These are phyloP conservation scores for Cheumatopsyche charites DNA, from an alignment of 1,140 invertebrate species.

Conservation along the genomic window DNA sequence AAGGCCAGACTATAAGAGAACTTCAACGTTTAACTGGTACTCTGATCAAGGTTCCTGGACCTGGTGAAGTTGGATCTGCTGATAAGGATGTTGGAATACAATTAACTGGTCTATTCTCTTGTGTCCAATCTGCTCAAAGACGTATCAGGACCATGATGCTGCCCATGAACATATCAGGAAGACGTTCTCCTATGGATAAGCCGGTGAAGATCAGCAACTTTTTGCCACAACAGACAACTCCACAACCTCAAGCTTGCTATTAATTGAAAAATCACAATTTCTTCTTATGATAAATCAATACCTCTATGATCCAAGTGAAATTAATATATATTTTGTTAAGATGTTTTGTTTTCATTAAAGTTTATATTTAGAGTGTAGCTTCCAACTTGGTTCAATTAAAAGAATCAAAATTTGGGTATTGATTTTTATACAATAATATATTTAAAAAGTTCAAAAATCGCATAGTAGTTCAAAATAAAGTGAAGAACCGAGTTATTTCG, in stretches of 20 bases:
- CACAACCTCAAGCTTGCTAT: slow-evolving; percentile 13
- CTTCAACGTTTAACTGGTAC: slow-evolving; percentile 2
- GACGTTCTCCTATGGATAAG: neutral
- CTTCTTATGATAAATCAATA: too few relatives aligned
- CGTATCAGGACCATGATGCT: slow-evolving; percentile 12
- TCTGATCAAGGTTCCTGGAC: slow-evolving; percentile 9
- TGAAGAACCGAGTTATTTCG: too few relatives aligned
- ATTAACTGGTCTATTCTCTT: slow-evolving; percentile 11
- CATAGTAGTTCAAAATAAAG: too few relatives aligned
- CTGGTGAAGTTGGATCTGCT: neutral
- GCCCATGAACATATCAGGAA: neutral
- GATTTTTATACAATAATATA: too few relatives aligned
- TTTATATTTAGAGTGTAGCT: too few relatives aligned
- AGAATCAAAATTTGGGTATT: too few relatives aligned
- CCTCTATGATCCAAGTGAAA: too few relatives aligned
- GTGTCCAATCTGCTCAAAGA: slow-evolving; percentile 18
- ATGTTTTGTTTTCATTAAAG: too few relatives aligned
- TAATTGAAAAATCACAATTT: neutral
- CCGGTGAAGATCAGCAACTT: neutral
- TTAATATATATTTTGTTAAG: too few relatives aligned
- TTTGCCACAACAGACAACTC: neutral
- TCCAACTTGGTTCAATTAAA: too few relatives aligned
- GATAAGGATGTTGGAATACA: slow-evolving; percentile 21
- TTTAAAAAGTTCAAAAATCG: too few relatives aligned
- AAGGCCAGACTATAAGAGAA: slow-evolving; percentile 7